Evolutionary conservation across 1,140 invertebrate genomes (phyloP).

Genomic region (Berghia stephanieae): DNA sequence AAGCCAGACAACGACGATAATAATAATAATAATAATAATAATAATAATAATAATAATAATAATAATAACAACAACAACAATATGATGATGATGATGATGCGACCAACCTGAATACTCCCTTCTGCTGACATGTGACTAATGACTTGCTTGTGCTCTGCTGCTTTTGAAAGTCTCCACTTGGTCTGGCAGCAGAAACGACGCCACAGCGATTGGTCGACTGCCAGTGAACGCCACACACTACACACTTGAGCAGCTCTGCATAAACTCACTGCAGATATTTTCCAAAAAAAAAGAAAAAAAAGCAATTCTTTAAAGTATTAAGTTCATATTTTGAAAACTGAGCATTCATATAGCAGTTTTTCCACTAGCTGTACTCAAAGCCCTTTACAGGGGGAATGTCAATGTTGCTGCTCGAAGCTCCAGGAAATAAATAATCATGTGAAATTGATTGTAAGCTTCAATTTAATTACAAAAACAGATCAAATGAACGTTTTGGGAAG

Average conservation of each 20-base stretch:
- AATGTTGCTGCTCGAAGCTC: neutral
- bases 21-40: no score
- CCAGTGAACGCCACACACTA: slow-evolving; percentile 57
- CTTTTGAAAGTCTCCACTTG: slow-evolving; percentile 64
- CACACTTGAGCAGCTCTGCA: slow-evolving; percentile 62
- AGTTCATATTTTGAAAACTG: no score
- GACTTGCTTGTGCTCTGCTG: slow-evolving; percentile 64
- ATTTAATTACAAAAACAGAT: no score
- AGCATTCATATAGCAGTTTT: no score
- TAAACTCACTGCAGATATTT: slow-evolving; percentile 56
- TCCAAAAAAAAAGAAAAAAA: neutral
- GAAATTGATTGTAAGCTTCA: no score
- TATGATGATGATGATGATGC: no score
- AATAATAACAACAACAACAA: neutral
- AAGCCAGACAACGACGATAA: no score
- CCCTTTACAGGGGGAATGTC: no score
- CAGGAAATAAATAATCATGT: neutral
- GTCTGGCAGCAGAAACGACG: slow-evolving; percentile 59
- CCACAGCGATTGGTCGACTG: slow-evolving; percentile 62
- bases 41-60: no score
- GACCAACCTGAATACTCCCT: slow-evolving; percentile 60
- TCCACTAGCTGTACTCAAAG: no score
- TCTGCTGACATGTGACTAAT: slow-evolving; percentile 61
- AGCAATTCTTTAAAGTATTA: neutral
- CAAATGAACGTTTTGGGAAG: no score